A percentile compares a stretch with the other conserved stretches of the same genome.
Evolutionary conservation across 2,888 invertebrate species (phyloP).

Genomic region (Acronicta psi): DNA sequence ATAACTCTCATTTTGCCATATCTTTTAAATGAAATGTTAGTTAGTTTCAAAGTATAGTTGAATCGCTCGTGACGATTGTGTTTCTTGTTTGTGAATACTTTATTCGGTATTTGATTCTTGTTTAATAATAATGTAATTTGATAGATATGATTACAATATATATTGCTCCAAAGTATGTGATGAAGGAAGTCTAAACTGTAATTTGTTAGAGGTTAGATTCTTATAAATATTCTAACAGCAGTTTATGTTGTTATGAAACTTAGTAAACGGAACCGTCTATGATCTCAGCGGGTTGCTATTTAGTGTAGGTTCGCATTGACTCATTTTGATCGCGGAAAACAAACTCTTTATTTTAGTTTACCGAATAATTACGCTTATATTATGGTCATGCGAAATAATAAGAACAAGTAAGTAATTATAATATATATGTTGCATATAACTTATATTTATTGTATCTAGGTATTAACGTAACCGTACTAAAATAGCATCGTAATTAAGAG

Average conservation of each 20-base stretch:
- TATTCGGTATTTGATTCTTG: too few species aligned
- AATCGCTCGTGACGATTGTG: too few species aligned
- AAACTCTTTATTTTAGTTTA: constrained; percentile 39
- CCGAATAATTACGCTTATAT: constrained; percentile 17
- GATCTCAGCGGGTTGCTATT: constrained; percentile 79
- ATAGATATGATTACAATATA: background rate
- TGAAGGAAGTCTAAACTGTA: constrained; percentile 7
- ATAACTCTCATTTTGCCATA: background rate
- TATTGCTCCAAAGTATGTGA: background rate
- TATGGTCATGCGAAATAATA: constrained; percentile 20
- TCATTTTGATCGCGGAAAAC: constrained; percentile 63
- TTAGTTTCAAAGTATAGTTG: background rate
- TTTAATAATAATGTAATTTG: too few species aligned
- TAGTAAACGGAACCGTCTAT: constrained; percentile 71
- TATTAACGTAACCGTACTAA: too few species aligned
- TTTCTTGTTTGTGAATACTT: too few species aligned
- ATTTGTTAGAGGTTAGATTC: constrained; percentile 24
- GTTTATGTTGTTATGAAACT: constrained; percentile 55
- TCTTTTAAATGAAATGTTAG: background rate
- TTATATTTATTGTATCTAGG: too few species aligned
- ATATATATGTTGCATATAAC: too few species aligned
- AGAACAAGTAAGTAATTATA: constrained; percentile 9
- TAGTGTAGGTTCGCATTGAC: constrained; percentile 63
- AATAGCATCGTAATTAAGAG: too few species aligned
- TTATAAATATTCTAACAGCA: constrained; percentile 52